These are phyloP conservation scores for Anastrepha obliqua DNA, from an alignment of 1,140 invertebrate species.

Conservation along the genomic window DNA sequence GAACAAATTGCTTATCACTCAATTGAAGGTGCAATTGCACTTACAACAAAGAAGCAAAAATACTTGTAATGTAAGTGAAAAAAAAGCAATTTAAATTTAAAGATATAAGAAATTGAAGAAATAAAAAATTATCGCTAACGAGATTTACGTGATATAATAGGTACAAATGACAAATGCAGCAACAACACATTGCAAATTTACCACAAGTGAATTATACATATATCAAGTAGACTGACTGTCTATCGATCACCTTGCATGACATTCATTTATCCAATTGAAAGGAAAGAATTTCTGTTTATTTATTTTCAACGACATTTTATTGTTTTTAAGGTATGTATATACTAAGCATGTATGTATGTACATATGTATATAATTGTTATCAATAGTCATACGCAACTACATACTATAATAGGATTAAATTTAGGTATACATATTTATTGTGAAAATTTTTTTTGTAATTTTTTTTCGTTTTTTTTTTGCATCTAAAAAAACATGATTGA, in stretches of 20 bases:
- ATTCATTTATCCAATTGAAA: neutral
- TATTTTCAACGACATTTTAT: neutral
- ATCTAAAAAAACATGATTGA: neutral
- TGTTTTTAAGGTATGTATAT: neutral
- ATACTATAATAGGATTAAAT: neutral
- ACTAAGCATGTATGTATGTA: neutral
- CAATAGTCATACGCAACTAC: neutral
- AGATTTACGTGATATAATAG: neutral
- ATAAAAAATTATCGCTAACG: neutral
- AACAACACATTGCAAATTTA: neutral
- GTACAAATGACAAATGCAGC: neutral
- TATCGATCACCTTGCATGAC: neutral
- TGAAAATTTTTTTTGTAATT: neutral
- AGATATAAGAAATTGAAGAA: too few species aligned
- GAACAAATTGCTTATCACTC: too few species aligned
- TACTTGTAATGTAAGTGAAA: too few species aligned
- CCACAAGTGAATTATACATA: neutral
- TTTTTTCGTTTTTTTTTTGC: neutral
- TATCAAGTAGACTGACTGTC: neutral
- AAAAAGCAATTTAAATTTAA: too few species aligned
- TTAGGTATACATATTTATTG: too few species aligned
- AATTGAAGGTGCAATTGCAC: too few species aligned
- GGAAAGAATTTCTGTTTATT: neutral
- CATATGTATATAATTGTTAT: constrained; percentile 25
- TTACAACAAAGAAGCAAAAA: too few species aligned